Conservation (phyloP, 2,113 vertebrate species). For the Dipodomys stephensi region DNA sequence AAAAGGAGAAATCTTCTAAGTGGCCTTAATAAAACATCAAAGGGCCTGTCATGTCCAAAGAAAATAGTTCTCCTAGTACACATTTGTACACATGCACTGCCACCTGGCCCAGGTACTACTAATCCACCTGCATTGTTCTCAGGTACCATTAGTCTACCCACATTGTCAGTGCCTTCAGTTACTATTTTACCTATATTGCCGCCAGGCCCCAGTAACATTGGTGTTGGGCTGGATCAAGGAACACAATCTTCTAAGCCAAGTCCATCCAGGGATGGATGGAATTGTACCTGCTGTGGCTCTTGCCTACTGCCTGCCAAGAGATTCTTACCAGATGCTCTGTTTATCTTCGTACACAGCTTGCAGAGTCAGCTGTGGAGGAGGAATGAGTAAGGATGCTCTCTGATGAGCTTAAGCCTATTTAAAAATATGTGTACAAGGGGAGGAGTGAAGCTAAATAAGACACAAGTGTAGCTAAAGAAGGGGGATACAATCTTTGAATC, state of each 20-base stretch:
- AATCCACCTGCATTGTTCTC: background rate
- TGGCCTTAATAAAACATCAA: background rate
- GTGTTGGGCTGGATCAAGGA: background rate
- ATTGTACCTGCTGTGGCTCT: fast-evolving
- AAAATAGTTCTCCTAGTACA: background rate
- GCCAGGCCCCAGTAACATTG: background rate
- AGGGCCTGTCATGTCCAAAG: background rate
- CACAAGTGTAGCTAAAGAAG: background rate
- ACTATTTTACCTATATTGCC: background rate
- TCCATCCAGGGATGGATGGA: background rate
- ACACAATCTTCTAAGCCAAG: background rate
- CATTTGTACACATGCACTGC: background rate
- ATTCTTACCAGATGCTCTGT: background rate
- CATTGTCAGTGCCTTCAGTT: background rate
- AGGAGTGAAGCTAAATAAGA: background rate
- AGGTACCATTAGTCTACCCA: background rate
- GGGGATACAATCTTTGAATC: background rate
- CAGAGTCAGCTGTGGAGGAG: background rate
- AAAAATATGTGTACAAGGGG: background rate
- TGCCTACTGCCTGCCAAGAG: background rate
- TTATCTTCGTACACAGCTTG: background rate
- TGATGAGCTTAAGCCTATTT: conserved; percentile 14
- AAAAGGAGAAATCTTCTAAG: background rate
- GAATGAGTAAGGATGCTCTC: background rate
- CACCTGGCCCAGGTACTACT: background rate